Percentiles rank a stretch among this genome's conserved stretches.
Conservation (phyloP, 2,797 vertebrate genomes). For the Micrastur ruficollis region DNA sequence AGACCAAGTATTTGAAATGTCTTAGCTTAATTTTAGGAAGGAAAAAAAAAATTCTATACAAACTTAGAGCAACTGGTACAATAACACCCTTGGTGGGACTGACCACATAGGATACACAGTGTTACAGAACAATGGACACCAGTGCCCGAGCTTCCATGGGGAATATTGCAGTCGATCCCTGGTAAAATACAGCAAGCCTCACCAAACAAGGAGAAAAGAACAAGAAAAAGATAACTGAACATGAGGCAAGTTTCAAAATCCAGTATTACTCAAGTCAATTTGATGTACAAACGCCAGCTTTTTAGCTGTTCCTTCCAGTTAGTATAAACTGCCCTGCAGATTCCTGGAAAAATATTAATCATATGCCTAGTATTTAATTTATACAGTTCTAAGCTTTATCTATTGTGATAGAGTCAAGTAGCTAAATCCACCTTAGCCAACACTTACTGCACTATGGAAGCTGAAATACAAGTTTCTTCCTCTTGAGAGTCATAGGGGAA, state of each 20-base stretch:
- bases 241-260: not conserved
- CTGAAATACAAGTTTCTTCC: not conserved
- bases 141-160: not conserved
- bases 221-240: not conserved
- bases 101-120: not conserved
- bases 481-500: not conserved
- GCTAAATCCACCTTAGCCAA: not conserved
- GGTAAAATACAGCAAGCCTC: not conserved
- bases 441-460: not conserved
- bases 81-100: not conserved
- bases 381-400: not conserved
- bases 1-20: not conserved
- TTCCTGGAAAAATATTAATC: not conserved
- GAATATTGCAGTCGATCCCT: not conserved
- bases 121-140: not conserved
- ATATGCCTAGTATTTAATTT: not conserved
- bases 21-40: not conserved
- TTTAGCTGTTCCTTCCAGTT: not conserved
- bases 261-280: not conserved
- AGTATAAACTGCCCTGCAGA: not conserved
- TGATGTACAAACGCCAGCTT: not conserved
- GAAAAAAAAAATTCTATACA: not conserved
- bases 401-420: not conserved
- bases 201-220: not conserved
- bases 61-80: not conserved